These are phyloP conservation scores for Neosalanx taihuensis DNA, from an alignment of 2,797 vertebrate genomes.

Conservation along the genomic window DNA sequence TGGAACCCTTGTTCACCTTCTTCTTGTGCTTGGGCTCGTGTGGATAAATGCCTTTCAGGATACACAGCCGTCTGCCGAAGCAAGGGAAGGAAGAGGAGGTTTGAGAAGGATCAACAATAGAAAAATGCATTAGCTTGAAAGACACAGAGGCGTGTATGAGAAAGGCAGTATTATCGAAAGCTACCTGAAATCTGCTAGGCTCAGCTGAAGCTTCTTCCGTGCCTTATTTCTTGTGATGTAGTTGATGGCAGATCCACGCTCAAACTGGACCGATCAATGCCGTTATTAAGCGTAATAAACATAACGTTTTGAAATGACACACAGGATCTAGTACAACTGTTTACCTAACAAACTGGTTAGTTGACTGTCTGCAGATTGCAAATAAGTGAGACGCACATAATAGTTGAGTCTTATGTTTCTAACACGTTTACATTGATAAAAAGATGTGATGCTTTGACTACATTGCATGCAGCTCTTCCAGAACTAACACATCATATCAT, in stretches of 20 bases:
- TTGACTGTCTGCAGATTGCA: background rate
- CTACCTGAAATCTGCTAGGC: conserved; percentile 93
- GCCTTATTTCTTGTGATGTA: conserved; percentile 96
- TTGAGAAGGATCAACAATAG: background rate
- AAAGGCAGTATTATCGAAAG: background rate
- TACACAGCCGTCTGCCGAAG: conserved; percentile 84
- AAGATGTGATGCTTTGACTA: background rate
- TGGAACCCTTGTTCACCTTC: conserved; percentile 96
- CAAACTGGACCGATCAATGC: conserved; percentile 70
- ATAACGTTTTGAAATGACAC: too few relatives aligned
- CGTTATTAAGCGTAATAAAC: background rate
- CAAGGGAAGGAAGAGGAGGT: background rate
- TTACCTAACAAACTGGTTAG: background rate
- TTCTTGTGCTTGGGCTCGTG: conserved; percentile 98
- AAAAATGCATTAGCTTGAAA: background rate
- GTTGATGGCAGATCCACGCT: conserved; percentile 90
- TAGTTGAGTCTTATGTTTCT: too few relatives aligned
- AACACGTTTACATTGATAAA: background rate
- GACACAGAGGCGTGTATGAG: background rate
- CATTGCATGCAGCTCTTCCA: too few relatives aligned
- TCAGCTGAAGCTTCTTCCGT: conserved; percentile 92
- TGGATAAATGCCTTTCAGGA: conserved; percentile 95
- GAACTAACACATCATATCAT: too few relatives aligned
- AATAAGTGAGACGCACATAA: too few relatives aligned
- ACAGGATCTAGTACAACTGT: too few relatives aligned